phyloP scores from a whole-genome alignment of 2,888 invertebrate genomes.

The Zhuqinia jingwanae region DNA sequence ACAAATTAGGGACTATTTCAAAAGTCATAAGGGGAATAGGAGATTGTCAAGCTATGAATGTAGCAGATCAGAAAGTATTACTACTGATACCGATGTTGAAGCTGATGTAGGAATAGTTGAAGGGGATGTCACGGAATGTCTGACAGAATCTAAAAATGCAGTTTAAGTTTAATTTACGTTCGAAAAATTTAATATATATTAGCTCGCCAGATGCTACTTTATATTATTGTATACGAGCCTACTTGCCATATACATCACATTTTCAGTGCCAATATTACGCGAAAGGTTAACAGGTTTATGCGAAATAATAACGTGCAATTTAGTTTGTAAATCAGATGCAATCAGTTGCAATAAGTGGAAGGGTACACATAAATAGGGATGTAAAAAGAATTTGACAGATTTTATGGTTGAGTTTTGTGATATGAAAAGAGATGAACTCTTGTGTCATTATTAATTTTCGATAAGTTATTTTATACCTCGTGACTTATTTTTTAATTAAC shows the following conservation, averaged over 20 bases:
- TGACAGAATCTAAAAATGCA: slow-evolving; percentile 40
- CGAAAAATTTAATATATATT: too few relatives aligned
- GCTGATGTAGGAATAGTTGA: background rate
- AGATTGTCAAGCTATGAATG: slow-evolving; percentile 20
- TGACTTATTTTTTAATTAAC: background rate
- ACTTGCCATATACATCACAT: too few relatives aligned
- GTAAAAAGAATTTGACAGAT: too few relatives aligned
- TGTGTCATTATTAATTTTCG: background rate
- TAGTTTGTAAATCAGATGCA: too few relatives aligned
- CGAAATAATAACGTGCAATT: too few relatives aligned
- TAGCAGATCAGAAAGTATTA: background rate
- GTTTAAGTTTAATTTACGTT: background rate
- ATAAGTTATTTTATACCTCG: background rate
- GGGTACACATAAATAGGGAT: too few relatives aligned
- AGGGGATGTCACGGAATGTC: slow-evolving; percentile 46
- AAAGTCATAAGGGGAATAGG: background rate
- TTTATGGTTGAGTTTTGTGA: background rate
- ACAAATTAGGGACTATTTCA: slow-evolving; percentile 75
- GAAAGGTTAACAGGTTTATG: too few relatives aligned
- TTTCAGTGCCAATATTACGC: too few relatives aligned
- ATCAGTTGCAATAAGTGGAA: too few relatives aligned
- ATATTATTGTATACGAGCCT: too few relatives aligned
- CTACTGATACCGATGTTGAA: slow-evolving; percentile 11
- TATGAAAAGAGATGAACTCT: background rate
- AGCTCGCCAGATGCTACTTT: too few relatives aligned